Base-by-base conservation (phyloP, 1,140 invertebrate genomes). In the Ostrea denselamellosa region DNA sequence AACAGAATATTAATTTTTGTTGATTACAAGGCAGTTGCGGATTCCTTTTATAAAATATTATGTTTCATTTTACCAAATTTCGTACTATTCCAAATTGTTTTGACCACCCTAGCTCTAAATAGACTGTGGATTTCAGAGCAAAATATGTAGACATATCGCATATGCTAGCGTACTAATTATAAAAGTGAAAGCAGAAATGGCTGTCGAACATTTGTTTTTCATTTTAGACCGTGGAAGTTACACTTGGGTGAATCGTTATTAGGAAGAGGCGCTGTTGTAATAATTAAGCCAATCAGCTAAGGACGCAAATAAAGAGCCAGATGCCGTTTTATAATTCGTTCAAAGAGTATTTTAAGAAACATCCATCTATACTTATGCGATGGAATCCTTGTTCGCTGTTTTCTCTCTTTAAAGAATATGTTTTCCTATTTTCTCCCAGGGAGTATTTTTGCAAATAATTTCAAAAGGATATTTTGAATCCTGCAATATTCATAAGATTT, bases 321-420 rank as follows among this genome's bases (percentile, higher is more conserved):
- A 77, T 77, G 68, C 68, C 12, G 10, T 14, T 77, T 10, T 77
- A 77, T 77, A 77, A 77, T 77, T 77, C 28, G 68, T 25, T 28
- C 68, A 77, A 77, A 77, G 68, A 77, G 28, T 77, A 77, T 77
- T 77, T 77, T 77, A 77, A 77, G 68, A 28, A 77, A 77, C 28
- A 77, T 44, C 25, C 25, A 77, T 77, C 68, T 77, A 14, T 77
- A 14, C 68, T 77, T 77, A 77, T 77, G 25, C 68, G 14, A 77
- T 12, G 68, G 68, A 77, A 77, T 77, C 68, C 68, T 34, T 34
- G 68, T 25, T 77, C 28, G 68, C 25, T 14, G 68, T 77, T 77
- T 77, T 77, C 68, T 28, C 25, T 77, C 8, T 77, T 28, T 14
- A 25, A 28, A 77, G 68, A 28, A 28, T 77, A 25, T 28, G 8